Conservation (phyloP, 1,140 invertebrate genomes). For the Phocides pigmalion region DNA sequence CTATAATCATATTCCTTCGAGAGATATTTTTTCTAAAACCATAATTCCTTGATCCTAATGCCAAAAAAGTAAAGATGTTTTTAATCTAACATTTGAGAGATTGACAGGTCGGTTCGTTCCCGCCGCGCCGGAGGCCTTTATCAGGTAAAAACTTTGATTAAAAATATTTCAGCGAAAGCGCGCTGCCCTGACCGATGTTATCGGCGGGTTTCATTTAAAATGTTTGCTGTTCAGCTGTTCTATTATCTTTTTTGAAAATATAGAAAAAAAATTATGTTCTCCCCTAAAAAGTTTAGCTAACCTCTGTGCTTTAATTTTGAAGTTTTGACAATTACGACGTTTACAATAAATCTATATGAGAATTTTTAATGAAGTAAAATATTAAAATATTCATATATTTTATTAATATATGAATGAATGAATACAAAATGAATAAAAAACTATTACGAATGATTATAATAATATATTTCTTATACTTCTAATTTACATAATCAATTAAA, state of each 20-base stretch:
- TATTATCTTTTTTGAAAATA: slow-evolving; percentile 19
- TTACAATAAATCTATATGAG: too few species aligned
- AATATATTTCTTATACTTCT: too few species aligned
- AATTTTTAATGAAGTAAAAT: too few species aligned
- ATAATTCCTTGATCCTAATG: slow-evolving; percentile 80
- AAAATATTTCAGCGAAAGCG: slow-evolving; percentile 81
- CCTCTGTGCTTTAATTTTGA: background rate
- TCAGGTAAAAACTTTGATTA: slow-evolving; percentile 82
- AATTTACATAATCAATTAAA: too few species aligned
- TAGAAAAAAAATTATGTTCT: background rate
- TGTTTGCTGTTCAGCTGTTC: slow-evolving; percentile 32
- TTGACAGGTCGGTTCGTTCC: slow-evolving; percentile 77
- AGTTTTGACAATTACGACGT: too few species aligned
- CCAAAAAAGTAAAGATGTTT: slow-evolving; percentile 81
- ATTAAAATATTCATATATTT: too few species aligned
- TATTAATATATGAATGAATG: too few species aligned
- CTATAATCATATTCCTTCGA: slow-evolving; percentile 71
- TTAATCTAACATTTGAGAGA: slow-evolving; percentile 82
- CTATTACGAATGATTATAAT: too few species aligned
- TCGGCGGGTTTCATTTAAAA: slow-evolving; percentile 51
- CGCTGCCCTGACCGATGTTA: slow-evolving; percentile 48
- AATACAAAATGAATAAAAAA: too few species aligned
- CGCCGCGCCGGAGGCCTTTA: slow-evolving; percentile 55
- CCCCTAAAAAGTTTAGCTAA: background rate
- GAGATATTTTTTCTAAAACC: slow-evolving; percentile 58